phyloP scores from a whole-genome alignment of 1,140 invertebrate genomes.

The Saccostrea glomerata region DNA sequence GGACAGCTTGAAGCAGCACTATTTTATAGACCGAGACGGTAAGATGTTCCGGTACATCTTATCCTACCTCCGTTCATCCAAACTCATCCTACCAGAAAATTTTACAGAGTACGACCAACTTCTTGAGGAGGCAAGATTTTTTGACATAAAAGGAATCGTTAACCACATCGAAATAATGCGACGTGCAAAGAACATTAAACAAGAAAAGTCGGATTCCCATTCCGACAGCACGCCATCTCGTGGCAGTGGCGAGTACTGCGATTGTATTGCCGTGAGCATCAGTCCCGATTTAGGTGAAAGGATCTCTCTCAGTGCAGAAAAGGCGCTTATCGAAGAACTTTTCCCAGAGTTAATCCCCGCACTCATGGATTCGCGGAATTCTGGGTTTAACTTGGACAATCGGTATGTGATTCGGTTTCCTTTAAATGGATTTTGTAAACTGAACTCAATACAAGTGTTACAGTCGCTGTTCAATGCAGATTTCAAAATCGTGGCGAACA shows the following conservation, averaged over 20 bases:
- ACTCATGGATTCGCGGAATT: slow-evolving; percentile 88
- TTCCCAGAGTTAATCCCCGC: slow-evolving; percentile 93
- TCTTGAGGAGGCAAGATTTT: slow-evolving; percentile 95
- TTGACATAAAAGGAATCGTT: slow-evolving; percentile 87
- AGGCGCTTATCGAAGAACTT: slow-evolving; percentile 87
- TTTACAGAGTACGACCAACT: slow-evolving; percentile 93
- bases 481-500: slow-evolving; percentile 90
- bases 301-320: slow-evolving; percentile 90
- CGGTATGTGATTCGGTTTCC: slow-evolving; percentile 93
- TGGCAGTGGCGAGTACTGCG: slow-evolving; percentile 71
- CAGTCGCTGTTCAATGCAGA: slow-evolving; percentile 91
- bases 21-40: slow-evolving; percentile 97
- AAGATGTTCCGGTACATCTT: slow-evolving; percentile 97
- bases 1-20: slow-evolving; percentile 97
- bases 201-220: slow-evolving; percentile 61
- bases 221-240: neutral
- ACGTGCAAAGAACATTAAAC: slow-evolving; percentile 83
- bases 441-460: slow-evolving; percentile 94
- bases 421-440: slow-evolving; percentile 94
- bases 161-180: slow-evolving; percentile 86
- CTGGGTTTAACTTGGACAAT: slow-evolving; percentile 90
- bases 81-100: slow-evolving; percentile 90
- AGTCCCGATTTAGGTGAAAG: slow-evolving; percentile 93
- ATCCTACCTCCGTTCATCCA: slow-evolving; percentile 95
- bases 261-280: slow-evolving; percentile 92